Conservation (phyloP, 2,113 vertebrate species). For the Mesembrinibis cayennensis region DNA sequence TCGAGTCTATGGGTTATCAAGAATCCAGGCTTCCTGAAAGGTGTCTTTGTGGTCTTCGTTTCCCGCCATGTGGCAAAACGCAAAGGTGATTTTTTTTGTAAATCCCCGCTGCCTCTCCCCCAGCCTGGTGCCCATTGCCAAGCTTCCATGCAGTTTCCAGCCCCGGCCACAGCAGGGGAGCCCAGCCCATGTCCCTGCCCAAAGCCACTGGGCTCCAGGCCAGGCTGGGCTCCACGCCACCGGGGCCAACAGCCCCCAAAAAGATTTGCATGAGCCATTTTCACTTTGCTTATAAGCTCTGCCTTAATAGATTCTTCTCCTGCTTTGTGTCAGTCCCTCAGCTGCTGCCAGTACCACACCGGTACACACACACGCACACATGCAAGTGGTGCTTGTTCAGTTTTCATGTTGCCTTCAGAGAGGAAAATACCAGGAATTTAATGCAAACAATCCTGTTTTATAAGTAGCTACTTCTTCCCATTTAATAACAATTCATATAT, state of each 20-base stretch:
- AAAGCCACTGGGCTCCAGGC: too few species aligned
- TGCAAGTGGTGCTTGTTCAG: too few species aligned
- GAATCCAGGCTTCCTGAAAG: not conserved
- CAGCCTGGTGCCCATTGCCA: not conserved
- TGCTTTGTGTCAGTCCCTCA: not conserved
- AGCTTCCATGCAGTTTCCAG: not conserved
- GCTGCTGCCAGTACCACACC: rapidly evolving
- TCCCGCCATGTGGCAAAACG: not conserved
- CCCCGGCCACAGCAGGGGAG: rapidly evolving
- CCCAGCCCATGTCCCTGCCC: not conserved
- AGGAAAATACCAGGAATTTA: not conserved
- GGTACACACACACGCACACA: rapidly evolving
- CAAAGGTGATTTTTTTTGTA: not conserved
- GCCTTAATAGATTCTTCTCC: not conserved
- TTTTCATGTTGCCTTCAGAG: not conserved
- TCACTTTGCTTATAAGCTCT: not conserved
- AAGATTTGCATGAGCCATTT: not conserved
- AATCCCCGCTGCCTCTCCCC: not conserved
- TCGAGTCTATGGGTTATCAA: not conserved
- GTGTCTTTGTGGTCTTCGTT: not conserved
- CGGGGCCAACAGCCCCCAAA: not conserved
- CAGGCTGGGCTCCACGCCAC: too few species aligned
- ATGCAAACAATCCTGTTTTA: not conserved
- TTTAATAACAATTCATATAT: not conserved
- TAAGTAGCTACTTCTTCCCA: not conserved